A percentile compares a stretch with the other conserved stretches of the same genome.
phyloP scores from a whole-genome alignment of 2,113 vertebrate genomes.

The Sebastes schlegelii region DNA sequence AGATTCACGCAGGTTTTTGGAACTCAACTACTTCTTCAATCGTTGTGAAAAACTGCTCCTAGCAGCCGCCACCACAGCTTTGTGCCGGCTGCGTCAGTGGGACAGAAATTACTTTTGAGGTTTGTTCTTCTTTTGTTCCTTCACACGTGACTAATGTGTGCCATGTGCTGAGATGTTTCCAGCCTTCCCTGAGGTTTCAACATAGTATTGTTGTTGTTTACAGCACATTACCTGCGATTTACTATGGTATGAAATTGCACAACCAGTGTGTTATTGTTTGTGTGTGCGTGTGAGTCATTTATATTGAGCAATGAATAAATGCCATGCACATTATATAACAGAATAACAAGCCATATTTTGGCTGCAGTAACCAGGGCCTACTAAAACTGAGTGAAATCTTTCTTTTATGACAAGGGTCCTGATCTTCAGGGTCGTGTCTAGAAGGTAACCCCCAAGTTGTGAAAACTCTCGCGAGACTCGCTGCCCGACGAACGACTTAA shows the following conservation, averaged over 20 bases:
- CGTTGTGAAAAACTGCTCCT: background rate
- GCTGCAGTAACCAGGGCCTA: background rate
- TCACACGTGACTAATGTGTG: background rate
- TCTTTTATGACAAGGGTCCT: background rate
- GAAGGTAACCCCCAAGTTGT: too few species aligned
- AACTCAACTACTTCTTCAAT: too few species aligned
- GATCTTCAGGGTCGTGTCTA: background rate
- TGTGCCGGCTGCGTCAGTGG: background rate
- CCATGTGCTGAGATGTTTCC: background rate
- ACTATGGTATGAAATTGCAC: slow-evolving; percentile 25
- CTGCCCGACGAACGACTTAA: too few species aligned
- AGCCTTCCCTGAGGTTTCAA: background rate
- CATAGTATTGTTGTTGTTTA: slow-evolving; percentile 10
- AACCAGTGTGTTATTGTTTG: slow-evolving; percentile 36
- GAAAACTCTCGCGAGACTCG: too few species aligned
- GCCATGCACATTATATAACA: background rate
- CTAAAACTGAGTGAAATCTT: background rate
- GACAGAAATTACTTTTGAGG: background rate
- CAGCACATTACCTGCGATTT: slow-evolving; percentile 10
- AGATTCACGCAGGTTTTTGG: background rate
- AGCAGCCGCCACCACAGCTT: background rate
- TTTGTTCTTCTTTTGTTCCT: background rate
- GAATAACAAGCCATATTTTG: background rate
- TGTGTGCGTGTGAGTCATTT: background rate
- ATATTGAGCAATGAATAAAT: background rate